These are phyloP conservation scores for Erethizon dorsatum DNA, from an alignment of 2,797 vertebrate genomes.

Conservation along the genomic window DNA sequence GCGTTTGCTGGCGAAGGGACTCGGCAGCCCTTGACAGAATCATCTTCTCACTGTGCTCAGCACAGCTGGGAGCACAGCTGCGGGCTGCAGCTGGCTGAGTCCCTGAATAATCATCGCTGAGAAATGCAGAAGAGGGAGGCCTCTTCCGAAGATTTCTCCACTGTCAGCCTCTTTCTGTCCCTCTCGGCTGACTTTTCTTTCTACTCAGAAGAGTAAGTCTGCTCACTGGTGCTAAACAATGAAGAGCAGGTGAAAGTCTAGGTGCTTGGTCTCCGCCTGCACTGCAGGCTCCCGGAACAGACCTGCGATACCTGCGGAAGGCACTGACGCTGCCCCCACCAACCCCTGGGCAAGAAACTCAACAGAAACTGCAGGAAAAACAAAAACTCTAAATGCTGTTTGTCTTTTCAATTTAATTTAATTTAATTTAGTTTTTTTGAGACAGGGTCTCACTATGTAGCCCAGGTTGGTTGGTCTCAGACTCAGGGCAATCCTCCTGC, in stretches of 20 bases:
- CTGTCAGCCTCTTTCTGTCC: not conserved
- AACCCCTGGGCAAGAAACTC: not conserved
- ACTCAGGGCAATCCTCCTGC: too few species aligned
- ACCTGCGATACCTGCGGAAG: not conserved
- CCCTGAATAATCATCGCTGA: not conserved
- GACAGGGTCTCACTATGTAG: not conserved
- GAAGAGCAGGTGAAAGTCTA: not conserved
- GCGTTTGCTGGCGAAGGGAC: not conserved
- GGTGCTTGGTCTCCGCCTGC: not conserved
- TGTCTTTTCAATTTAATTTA: not conserved
- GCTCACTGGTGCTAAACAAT: not conserved
- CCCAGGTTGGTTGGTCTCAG: not conserved
- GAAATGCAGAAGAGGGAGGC: slow-evolving; percentile 14
- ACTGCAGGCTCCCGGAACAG: not conserved
- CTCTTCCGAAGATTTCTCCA: not conserved
- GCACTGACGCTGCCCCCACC: not conserved
- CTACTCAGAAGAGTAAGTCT: slow-evolving; percentile 42
- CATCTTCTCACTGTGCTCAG: not conserved
- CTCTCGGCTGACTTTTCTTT: not conserved
- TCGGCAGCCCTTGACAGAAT: not conserved
- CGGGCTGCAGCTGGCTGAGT: not conserved
- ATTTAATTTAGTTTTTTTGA: not conserved
- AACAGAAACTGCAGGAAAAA: not conserved
- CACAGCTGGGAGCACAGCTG: slow-evolving; percentile 71
- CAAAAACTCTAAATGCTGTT: not conserved